A percentile compares a stretch with the other conserved stretches of the same genome.
Evolutionary conservation across 2,113 vertebrate genomes (phyloP).

Genomic region (Bostrychus sinensis): DNA sequence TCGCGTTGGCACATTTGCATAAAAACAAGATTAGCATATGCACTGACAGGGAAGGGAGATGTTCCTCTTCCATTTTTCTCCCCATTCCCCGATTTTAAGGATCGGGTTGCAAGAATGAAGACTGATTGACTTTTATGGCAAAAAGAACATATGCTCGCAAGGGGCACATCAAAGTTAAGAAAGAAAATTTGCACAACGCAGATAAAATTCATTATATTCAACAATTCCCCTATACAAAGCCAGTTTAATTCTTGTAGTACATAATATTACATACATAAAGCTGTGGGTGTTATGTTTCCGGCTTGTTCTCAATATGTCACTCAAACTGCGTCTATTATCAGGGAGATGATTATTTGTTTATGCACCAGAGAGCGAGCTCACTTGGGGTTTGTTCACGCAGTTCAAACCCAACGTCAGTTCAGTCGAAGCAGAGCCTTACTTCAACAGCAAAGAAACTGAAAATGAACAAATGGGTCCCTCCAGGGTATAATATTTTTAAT

Average conservation of each 20-base stretch:
- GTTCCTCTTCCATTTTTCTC: conserved; percentile 37
- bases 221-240: background rate
- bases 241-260: background rate
- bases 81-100: conserved; percentile 7
- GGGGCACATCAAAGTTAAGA: background rate
- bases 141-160: background rate
- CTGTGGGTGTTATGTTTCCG: background rate
- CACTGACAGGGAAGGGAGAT: conserved; percentile 64
- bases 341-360: background rate
- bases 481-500: background rate
- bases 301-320: conserved; percentile 11
- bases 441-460: background rate
- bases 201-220: background rate
- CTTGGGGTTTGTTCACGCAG: background rate
- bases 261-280: background rate
- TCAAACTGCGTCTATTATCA: background rate
- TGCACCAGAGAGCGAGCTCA: background rate
- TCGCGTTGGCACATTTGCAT: conserved; percentile 72
- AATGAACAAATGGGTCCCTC: background rate
- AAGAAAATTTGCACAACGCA: background rate
- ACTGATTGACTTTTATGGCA: conserved; percentile 19
- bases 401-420: background rate
- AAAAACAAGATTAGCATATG: conserved; percentile 77
- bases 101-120: conserved; percentile 32
- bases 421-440: background rate